These are phyloP conservation scores for Tinea semifulvella DNA, from an alignment of 2,888 invertebrate genomes.

Conservation along the genomic window DNA sequence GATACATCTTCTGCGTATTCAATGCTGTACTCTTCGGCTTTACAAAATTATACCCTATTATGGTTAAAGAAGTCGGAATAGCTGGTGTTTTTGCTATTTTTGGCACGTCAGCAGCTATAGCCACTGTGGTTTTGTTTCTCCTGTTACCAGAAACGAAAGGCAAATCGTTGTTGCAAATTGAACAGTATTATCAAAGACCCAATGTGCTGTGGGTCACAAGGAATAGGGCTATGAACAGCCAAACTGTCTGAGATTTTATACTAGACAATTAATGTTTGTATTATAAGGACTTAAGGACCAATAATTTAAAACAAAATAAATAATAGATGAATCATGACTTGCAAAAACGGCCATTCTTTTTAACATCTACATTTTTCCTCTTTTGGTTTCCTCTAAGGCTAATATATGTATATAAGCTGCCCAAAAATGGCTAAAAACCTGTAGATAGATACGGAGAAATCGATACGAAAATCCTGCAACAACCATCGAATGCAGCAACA, in stretches of 20 bases:
- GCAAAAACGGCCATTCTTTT: too few species aligned
- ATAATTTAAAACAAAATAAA: neutral
- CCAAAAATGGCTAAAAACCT: too few species aligned
- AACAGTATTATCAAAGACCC: slow-evolving; percentile 77
- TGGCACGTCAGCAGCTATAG: slow-evolving; percentile 68
- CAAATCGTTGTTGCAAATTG: slow-evolving; percentile 75
- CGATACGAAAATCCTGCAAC: too few species aligned
- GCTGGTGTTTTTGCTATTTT: slow-evolving; percentile 77
- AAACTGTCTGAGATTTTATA: neutral
- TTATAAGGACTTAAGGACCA: too few species aligned
- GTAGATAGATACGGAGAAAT: too few species aligned
- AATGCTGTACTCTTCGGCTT: slow-evolving; percentile 73
- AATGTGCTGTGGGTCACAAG: slow-evolving; percentile 70
- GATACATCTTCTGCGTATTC: slow-evolving; percentile 76
- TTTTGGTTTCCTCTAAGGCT: too few species aligned
- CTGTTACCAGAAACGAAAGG: slow-evolving; percentile 80
- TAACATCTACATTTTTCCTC: too few species aligned
- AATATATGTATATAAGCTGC: too few species aligned
- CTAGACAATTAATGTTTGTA: neutral
- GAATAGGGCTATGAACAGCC: neutral
- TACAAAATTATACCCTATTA: slow-evolving; percentile 75
- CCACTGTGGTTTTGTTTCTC: slow-evolving; percentile 72
- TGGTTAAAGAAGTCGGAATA: slow-evolving; percentile 62
- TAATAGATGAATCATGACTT: neutral
- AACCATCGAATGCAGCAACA: too few species aligned